Percentiles rank a stretch among this genome's conserved stretches.
Conservation (phyloP, 2,113 vertebrate species). For the Barbus barbus region DNA sequence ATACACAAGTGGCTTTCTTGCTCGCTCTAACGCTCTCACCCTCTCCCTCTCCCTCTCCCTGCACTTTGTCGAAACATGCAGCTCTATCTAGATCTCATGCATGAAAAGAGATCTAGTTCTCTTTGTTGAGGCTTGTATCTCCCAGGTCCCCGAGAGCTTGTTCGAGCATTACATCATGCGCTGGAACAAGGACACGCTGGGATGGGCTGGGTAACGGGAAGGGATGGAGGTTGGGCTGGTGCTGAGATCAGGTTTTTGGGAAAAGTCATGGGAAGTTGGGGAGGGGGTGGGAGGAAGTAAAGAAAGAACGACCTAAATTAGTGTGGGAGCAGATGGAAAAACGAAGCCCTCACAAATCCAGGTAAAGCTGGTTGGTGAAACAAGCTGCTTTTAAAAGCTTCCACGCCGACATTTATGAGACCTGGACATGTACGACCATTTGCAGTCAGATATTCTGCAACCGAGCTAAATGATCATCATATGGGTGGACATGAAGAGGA, state of each 20-base stretch:
- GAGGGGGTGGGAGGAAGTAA: not conserved
- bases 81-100: slow-evolving; percentile 72
- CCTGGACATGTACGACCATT: slow-evolving; percentile 31
- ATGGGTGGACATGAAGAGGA: slow-evolving; percentile 12
- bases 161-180: slow-evolving; percentile 75
- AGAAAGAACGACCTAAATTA: slow-evolving; percentile 33
- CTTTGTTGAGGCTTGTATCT: slow-evolving; percentile 75
- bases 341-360: slow-evolving; percentile 34
- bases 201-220: slow-evolving; percentile 48
- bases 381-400: not conserved
- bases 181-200: slow-evolving; percentile 65
- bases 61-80: slow-evolving; percentile 73
- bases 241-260: slow-evolving; percentile 68
- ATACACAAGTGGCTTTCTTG: slow-evolving; percentile 58
- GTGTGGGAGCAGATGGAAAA: slow-evolving; percentile 57
- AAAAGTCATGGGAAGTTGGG: slow-evolving; percentile 58
- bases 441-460: slow-evolving; percentile 37
- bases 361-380: slow-evolving; percentile 15
- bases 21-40: slow-evolving; percentile 41
- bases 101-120: slow-evolving; percentile 70
- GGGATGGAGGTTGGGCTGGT: slow-evolving; percentile 54
- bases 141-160: slow-evolving; percentile 64
- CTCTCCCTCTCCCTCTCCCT: not conserved
- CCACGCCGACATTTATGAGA: slow-evolving; percentile 8
- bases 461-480: slow-evolving; percentile 37